Evolutionary conservation across 2,888 invertebrate species (phyloP).

Genomic region (Drosophila aldrichi): DNA sequence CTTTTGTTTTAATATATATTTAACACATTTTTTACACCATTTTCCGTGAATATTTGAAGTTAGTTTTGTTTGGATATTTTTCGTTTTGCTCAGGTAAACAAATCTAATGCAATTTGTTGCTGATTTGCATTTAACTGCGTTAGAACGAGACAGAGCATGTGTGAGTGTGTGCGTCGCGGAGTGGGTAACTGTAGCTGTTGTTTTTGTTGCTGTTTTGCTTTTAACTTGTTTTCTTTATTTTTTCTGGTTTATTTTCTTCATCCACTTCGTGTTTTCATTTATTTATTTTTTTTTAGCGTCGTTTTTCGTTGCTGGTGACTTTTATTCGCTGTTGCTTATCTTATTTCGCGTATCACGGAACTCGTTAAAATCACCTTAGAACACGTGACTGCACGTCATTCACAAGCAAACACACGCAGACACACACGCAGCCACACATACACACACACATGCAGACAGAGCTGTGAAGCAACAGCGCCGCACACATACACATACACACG

Average conservation of each 20-base stretch:
- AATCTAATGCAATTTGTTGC: constrained; percentile 48
- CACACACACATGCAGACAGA: constrained; percentile 9
- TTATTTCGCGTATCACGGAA: constrained; percentile 76
- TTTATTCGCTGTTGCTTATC: constrained; percentile 65
- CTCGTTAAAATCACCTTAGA: constrained; percentile 80
- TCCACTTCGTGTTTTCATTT: neutral
- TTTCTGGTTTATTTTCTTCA: constrained; percentile 5
- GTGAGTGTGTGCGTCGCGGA: neutral
- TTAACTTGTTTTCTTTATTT: neutral
- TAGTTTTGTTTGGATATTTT: constrained; percentile 1
- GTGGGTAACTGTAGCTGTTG: constrained; percentile 14
- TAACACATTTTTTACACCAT: constrained; percentile 19
- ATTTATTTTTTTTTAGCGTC: constrained; percentile 26
- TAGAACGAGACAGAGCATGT: constrained; percentile 11
- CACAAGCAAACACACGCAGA: constrained; percentile 35
- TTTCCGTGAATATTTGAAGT: neutral
- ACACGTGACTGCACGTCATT: constrained; percentile 76
- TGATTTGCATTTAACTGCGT: constrained; percentile 46
- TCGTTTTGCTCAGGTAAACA: constrained; percentile 29
- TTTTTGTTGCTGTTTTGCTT: neutral
- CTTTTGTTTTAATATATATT: constrained; percentile 7
- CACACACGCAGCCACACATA: neutral
- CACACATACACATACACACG: constrained; percentile 23
- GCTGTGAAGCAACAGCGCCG: constrained; percentile 47
- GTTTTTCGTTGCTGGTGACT: constrained; percentile 29